Evolutionary conservation across 2,113 vertebrate genomes (phyloP).

Genomic region (Acinonyx jubatus): DNA sequence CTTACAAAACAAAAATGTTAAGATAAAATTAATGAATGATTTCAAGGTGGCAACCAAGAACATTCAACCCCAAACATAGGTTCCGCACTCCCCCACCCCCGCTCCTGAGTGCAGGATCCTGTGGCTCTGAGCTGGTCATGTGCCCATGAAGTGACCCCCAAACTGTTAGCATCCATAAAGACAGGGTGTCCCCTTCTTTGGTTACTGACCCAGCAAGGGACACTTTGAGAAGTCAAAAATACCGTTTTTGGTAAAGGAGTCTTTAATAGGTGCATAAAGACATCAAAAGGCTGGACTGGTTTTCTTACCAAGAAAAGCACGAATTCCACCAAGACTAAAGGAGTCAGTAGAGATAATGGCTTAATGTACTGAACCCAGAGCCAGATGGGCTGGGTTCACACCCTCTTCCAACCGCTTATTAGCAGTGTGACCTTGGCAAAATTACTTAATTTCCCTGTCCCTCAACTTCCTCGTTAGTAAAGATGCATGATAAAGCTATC

Average conservation of each 20-base stretch:
- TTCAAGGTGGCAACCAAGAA: not conserved
- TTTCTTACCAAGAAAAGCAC: not conserved
- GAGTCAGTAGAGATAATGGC: not conserved
- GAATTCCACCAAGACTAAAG: not conserved
- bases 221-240: not conserved
- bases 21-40: not conserved
- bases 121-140: fast-evolving
- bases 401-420: not conserved
- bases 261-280: not conserved
- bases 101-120: not conserved
- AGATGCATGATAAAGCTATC: not conserved
- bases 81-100: too few relatives aligned
- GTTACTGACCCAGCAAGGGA: not conserved
- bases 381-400: not conserved
- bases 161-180: not conserved
- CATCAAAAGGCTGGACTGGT: not conserved
- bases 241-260: not conserved
- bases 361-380: not conserved
- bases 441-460: not conserved
- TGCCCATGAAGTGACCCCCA: not conserved
- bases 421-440: not conserved
- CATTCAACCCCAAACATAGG: not conserved
- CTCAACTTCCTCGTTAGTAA: not conserved
- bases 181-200: not conserved
- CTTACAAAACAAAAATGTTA: not conserved